Conservation (phyloP, 2,797 vertebrate species). For the Cirrhinus mrigala region DNA sequence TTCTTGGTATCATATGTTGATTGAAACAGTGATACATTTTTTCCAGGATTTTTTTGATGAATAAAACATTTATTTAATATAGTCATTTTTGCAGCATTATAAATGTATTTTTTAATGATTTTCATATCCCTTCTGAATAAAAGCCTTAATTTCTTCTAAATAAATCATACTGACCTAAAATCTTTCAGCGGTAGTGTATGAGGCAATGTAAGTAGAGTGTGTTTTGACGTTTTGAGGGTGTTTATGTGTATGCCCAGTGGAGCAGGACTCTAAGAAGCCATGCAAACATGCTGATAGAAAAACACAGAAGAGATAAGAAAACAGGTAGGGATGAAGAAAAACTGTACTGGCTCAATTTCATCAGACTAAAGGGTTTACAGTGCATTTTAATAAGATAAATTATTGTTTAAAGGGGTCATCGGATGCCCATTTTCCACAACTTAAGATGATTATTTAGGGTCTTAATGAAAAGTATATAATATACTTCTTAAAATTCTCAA, state of each 20-base stretch:
- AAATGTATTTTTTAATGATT: not conserved
- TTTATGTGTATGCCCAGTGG: conserved; percentile 15
- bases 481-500: no score
- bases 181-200: not conserved
- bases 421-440: no score
- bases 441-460: no score
- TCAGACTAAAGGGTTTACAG: conserved; percentile 16
- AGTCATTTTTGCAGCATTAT: no score
- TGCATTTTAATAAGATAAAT: not conserved
- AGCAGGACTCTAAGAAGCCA: conserved; percentile 26
- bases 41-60: no score
- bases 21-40: no score
- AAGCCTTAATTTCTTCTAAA: not conserved
- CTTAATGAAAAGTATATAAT: no score
- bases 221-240: conserved; percentile 63
- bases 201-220: not conserved
- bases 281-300: conserved; percentile 59
- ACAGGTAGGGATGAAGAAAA: conserved; percentile 48
- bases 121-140: not conserved
- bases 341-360: not conserved
- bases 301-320: conserved; percentile 59
- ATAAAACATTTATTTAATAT: no score
- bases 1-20: no score
- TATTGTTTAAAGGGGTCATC: no score
- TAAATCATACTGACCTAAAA: not conserved